These are phyloP conservation scores for Rhodophaea formosa DNA, from an alignment of 2,888 invertebrate genomes.

Conservation along the genomic window DNA sequence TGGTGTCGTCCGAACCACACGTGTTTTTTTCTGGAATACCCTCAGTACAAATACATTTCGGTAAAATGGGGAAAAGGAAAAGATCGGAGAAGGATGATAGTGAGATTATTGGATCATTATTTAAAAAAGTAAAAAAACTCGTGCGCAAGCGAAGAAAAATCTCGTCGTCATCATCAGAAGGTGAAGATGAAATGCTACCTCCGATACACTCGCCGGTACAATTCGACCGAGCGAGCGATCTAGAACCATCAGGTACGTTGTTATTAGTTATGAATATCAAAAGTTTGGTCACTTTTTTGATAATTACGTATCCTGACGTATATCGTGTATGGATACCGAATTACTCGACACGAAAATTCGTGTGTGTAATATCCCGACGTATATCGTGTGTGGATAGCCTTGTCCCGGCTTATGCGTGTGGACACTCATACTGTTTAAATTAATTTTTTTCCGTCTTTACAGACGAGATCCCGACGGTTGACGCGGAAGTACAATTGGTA, in stretches of 20 bases:
- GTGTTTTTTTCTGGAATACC: too few relatives aligned
- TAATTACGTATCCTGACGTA: background rate
- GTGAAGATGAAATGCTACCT: background rate
- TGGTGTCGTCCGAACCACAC: too few relatives aligned
- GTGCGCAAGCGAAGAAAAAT: background rate
- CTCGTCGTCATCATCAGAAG: background rate
- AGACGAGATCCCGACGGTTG: background rate
- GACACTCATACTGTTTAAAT: background rate
- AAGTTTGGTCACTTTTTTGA: background rate
- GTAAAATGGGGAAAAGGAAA: too few relatives aligned
- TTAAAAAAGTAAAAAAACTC: background rate
- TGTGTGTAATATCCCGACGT: background rate
- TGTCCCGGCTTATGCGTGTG: background rate
- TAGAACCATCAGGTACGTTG: background rate
- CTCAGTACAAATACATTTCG: too few relatives aligned
- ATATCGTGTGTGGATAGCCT: background rate
- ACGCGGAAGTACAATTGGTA: background rate
- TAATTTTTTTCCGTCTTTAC: background rate
- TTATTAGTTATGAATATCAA: background rate
- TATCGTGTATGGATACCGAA: background rate
- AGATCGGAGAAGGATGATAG: too few relatives aligned
- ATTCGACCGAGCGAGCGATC: background rate
- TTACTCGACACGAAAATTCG: background rate
- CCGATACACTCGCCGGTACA: background rate
- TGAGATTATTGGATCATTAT: too few relatives aligned